Evolutionary conservation across 1,140 invertebrate genomes (phyloP).

Genomic region (Frieseomelitta varia): DNA sequence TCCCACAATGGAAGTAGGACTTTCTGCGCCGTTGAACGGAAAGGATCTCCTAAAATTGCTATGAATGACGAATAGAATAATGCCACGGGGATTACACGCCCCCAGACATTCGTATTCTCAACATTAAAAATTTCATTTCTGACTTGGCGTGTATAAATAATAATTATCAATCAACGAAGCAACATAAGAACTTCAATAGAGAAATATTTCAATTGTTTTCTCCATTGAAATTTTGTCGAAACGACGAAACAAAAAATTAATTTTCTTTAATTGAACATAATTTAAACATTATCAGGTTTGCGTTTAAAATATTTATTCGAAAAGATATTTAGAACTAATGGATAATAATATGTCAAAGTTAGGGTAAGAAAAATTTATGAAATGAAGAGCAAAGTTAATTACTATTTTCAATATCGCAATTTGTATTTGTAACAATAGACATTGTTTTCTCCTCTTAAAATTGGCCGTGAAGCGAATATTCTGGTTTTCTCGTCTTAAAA

Average conservation of each 20-base stretch:
- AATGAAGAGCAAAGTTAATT: background rate
- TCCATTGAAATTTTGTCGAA: too few relatives aligned
- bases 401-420: background rate
- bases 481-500: background rate
- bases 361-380: too few relatives aligned
- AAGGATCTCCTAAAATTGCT: constrained; percentile 45
- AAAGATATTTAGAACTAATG: too few relatives aligned
- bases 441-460: background rate
- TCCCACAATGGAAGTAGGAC: constrained; percentile 38
- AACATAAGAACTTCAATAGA: too few relatives aligned
- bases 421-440: background rate
- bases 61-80: constrained; percentile 49
- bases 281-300: too few relatives aligned
- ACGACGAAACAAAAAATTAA: too few relatives aligned
- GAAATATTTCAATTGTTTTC: too few relatives aligned
- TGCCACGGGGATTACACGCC: constrained; percentile 5
- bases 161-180: background rate
- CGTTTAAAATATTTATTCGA: too few relatives aligned
- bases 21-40: constrained; percentile 49
- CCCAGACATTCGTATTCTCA: constrained; percentile 1
- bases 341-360: too few relatives aligned
- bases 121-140: constrained; percentile 3
- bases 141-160: background rate
- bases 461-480: background rate
- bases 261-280: too few relatives aligned